Evolutionary conservation across 1,140 invertebrate genomes (phyloP), one percentile per base, ranked within the genome.

Genomic region (Leucophenga varia): DNA sequence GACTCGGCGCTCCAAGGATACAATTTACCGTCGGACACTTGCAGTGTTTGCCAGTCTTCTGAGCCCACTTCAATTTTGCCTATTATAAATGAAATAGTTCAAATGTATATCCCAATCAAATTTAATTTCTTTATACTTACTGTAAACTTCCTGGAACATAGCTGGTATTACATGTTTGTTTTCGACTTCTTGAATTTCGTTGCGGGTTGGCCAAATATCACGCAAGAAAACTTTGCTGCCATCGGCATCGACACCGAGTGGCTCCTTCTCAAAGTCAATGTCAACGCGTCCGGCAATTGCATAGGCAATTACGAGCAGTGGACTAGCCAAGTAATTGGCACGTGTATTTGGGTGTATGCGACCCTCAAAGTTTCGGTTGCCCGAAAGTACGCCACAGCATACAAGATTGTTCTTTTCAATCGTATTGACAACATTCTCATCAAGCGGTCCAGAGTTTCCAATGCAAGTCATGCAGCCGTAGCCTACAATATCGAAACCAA

Each of bases 381-480:
- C 96, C 0, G 95, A 97, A 0, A 98, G 77, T 2, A 98, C 93
- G 16, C 95, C 94, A 67, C 89, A 92, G 60, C 93, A 95, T 1
- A 98, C 91, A 6, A 98, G 78, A 68, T 95, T 91, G 70, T 93
- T 91, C 82, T 93, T 90, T 75, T 98, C 95, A 59, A 98, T 97
- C 2, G 91, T 92, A 63, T 93, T 90, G 0, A 86, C 86, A 18
- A 99, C 89, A 52, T 88, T 81, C 48, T 97, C 93, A 43, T 93
- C 89, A 6, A 99, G 82, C 1, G 94, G 94, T 9, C 96, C 96
- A 37, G 89, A 93, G 76, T 98, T 98, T 7, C 97, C 97, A 55
- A 99, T 99, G 76, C 96, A 98, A 0, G 95, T 98, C 95, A 97
- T 98, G 77, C 96, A 98, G 2, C 96, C 88, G 70, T 95, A 97